A percentile compares a stretch with the other conserved stretches of the same genome.
phyloP scores from a whole-genome alignment of 2,888 invertebrate genomes.

The Eucera pruinosa region DNA sequence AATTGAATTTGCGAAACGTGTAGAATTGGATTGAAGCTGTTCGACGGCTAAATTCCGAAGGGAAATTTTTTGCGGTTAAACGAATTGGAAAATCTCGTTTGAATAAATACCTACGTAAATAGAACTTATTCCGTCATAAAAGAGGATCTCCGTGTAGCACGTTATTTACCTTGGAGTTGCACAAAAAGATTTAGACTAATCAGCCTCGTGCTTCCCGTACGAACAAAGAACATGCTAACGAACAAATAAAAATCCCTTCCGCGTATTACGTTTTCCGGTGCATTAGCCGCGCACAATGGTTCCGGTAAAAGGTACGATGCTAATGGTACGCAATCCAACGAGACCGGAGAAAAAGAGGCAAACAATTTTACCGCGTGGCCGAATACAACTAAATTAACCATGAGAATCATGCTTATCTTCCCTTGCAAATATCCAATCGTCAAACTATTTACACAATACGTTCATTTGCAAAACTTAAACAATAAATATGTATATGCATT shows the following conservation, averaged over 20 bases:
- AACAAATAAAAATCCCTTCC: slow-evolving; percentile 50
- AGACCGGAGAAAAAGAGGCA: slow-evolving; percentile 46
- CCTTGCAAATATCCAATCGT: slow-evolving; percentile 23
- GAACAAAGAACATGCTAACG: slow-evolving; percentile 32
- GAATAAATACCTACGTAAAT: no score
- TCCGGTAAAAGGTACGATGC: slow-evolving; percentile 23
- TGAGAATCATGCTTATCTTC: background rate
- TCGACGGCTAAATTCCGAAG: no score
- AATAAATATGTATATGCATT: no score
- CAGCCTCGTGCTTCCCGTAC: slow-evolving; percentile 4
- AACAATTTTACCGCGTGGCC: slow-evolving; percentile 39
- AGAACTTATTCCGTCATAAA: background rate
- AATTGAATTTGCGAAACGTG: no score
- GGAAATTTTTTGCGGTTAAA: no score
- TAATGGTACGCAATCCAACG: slow-evolving; percentile 34
- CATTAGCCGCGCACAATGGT: slow-evolving; percentile 50
- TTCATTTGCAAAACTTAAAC: no score
- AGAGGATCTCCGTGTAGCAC: slow-evolving; percentile 1
- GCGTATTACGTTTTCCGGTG: slow-evolving; percentile 53
- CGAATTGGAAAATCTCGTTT: no score
- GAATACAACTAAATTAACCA: slow-evolving; percentile 44
- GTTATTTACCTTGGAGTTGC: background rate
- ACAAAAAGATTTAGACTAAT: background rate
- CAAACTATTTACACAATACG: background rate
- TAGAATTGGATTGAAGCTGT: no score